Evolutionary conservation across 2,113 vertebrate species (phyloP).

Genomic region (Glaucidium brasilianum): DNA sequence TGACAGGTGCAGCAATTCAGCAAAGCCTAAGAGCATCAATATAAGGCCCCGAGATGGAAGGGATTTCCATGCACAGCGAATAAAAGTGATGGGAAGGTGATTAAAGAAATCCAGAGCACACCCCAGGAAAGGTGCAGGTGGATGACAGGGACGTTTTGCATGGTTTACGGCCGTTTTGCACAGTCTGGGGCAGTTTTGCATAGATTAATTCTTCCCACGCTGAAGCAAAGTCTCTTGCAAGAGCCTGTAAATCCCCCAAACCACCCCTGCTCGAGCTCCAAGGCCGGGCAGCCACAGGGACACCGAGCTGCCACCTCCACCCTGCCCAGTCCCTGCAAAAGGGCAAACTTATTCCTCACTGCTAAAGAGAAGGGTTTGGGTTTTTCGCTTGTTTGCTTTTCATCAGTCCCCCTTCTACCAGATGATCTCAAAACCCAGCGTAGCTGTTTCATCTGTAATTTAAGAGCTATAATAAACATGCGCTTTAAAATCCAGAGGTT

Average conservation of each 20-base stretch:
- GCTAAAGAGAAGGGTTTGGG: background rate
- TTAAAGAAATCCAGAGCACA: rapidly evolving
- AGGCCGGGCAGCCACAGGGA: rapidly evolving
- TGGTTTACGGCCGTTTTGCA: background rate
- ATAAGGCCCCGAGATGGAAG: background rate
- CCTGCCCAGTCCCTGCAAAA: background rate
- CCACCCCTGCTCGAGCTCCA: rapidly evolving
- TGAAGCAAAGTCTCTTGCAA: background rate
- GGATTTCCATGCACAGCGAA: background rate
- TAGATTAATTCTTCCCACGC: background rate
- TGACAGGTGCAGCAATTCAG: background rate
- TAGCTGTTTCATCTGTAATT: background rate
- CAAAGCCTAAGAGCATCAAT: background rate
- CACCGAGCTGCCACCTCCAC: background rate
- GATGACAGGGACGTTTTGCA: rapidly evolving
- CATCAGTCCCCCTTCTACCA: background rate
- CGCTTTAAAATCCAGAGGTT: background rate
- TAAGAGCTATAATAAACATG: background rate
- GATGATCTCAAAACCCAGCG: background rate
- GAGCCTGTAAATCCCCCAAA: background rate
- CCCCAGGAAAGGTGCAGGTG: rapidly evolving
- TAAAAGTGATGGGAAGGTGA: rapidly evolving
- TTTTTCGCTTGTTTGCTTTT: background rate
- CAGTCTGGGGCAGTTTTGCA: background rate
- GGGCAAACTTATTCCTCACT: background rate